Evolutionary conservation across 2,888 invertebrate species (phyloP).

Genomic region (Baronia brevicornis): DNA sequence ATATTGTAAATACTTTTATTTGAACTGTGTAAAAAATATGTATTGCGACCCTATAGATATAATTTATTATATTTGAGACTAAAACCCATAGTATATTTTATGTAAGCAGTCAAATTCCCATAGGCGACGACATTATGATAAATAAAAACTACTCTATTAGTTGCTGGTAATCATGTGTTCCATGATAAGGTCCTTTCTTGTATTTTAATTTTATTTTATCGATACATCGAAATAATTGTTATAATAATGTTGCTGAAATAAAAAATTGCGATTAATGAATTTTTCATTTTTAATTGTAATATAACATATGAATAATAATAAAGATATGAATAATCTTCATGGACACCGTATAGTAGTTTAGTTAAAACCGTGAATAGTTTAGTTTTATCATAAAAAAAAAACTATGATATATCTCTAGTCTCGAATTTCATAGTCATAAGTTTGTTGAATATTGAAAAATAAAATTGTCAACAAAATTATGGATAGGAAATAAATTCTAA

Average conservation of each 20-base stretch:
- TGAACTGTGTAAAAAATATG: no score
- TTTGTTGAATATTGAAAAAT: slow-evolving; percentile 43
- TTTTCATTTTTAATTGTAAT: slow-evolving; percentile 10
- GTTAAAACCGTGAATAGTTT: no score
- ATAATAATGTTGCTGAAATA: slow-evolving; percentile 6
- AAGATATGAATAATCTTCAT: no score
- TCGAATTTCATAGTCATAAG: slow-evolving; percentile 58
- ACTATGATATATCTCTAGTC: slow-evolving; percentile 58
- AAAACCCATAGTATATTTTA: no score
- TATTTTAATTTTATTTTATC: slow-evolving; percentile 11
- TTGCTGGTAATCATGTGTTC: no score
- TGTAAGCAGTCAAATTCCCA: no score
- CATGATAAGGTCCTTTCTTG: slow-evolving; percentile 2
- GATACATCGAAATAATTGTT: slow-evolving; percentile 11
- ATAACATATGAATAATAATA: slow-evolving; percentile 9
- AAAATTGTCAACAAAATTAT: slow-evolving; percentile 31
- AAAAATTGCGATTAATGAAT: slow-evolving; percentile 7
- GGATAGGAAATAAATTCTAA: slow-evolving; percentile 29
- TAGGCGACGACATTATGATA: no score
- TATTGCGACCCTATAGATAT: no score
- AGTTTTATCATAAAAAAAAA: slow-evolving; percentile 8
- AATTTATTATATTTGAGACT: no score
- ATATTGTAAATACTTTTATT: no score
- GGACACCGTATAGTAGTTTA: slow-evolving; percentile 14
- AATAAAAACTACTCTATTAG: no score